A percentile compares a stretch with the other conserved stretches of the same genome.
phyloP scores from a whole-genome alignment of 2,797 vertebrate genomes.

The Perodicticus potto region DNA sequence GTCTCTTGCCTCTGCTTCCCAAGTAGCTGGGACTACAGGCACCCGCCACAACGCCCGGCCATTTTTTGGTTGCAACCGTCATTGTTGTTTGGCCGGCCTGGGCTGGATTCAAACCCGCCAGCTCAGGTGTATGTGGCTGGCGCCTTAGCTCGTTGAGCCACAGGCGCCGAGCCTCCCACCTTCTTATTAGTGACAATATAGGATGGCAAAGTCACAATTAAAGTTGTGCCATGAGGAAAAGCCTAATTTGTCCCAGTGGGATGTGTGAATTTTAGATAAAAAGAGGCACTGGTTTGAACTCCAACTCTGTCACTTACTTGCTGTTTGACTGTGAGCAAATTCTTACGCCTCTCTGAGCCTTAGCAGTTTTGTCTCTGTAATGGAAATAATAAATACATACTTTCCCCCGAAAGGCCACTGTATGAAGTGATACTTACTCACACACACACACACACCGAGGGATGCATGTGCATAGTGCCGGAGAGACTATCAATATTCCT shows the following conservation, averaged over 20 bases:
- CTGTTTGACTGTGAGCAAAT: constrained; percentile 65
- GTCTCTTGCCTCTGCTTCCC: too few relatives aligned
- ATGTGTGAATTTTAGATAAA: constrained; percentile 43
- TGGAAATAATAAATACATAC: constrained; percentile 15
- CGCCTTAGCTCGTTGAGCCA: too few relatives aligned
- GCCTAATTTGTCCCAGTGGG: constrained; percentile 35
- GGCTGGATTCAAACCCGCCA: too few relatives aligned
- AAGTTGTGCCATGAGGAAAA: constrained; percentile 30
- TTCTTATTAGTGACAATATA: neutral
- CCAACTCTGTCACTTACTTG: constrained; percentile 53
- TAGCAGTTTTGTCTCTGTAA: constrained; percentile 48
- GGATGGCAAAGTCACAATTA: constrained; percentile 39
- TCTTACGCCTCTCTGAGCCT: constrained; percentile 62
- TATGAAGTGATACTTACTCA: neutral
- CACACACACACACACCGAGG: neutral
- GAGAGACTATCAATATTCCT: neutral
- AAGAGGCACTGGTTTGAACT: constrained; percentile 60
- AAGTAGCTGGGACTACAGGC: too few relatives aligned
- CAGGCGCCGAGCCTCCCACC: too few relatives aligned
- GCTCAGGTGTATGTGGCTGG: too few relatives aligned
- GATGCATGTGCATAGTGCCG: neutral
- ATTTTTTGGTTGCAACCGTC: too few relatives aligned
- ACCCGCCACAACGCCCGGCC: too few relatives aligned
- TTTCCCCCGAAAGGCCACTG: neutral
- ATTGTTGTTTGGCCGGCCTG: too few relatives aligned